Base-by-base conservation (phyloP, 2,797 vertebrate genomes). In the Microchirus variegatus region DNA sequence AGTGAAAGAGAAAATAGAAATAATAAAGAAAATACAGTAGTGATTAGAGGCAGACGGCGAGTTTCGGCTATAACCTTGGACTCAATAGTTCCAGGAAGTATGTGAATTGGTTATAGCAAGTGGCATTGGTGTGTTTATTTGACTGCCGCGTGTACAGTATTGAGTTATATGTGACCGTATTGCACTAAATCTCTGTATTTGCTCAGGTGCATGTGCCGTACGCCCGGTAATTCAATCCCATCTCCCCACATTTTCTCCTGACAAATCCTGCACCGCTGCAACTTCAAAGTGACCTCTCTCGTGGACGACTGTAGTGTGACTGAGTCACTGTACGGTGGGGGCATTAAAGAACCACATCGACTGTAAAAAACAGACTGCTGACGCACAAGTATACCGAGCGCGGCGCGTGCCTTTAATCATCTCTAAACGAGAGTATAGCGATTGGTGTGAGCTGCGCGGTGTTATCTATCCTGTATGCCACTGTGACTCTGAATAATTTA, bases 231-330 rank as follows among this genome's bases (percentile, higher is more conserved):
- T 80, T 70, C 63, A 85, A 82, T 76, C 57, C 59, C 58, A 38
- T 72, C 76, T 67, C 61, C 9, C 15, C 16, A 15, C 44, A 70
- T 76, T 77, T 18, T 64, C 70, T 57, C 47, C 63, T 42, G 77
- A 78, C 75, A 79, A 78, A 79, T 81, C 71, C 70, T 56, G 71
- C 77, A 47, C 64, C 13, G 70, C 72, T 48, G 65, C 65, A 58
- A 66, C 76, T 84, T 82, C 78, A 88, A 80, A 81, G 81, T 87
- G 85, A 88, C 87, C 85, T 86, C n/a, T 22, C 22, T 89, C 81
- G 77, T 74, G 74, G 74, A 38, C 65, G 16, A 36, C 73, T 31
- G 59, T 70, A 62, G 74, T 73, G 82, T 77, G 75, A 81, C 78
- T 71, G 59, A 60, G 66, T 82, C 78, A 67, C 78, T 57, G n/a